phyloP scores from a whole-genome alignment of 2,888 invertebrate species.

The Carcina quercana region DNA sequence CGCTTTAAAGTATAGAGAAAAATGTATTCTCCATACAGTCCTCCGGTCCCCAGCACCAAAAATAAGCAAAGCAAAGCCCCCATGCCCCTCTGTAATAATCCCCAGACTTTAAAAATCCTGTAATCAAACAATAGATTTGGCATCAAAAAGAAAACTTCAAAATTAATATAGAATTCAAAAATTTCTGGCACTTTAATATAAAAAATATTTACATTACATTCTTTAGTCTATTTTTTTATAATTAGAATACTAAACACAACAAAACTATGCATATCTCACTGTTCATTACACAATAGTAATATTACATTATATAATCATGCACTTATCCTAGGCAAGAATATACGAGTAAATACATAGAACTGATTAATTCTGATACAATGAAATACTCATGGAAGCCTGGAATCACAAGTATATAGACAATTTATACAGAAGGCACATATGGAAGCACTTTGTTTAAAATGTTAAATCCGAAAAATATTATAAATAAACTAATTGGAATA shows the following conservation, averaged over 20 bases:
- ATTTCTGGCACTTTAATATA: conserved; percentile 63
- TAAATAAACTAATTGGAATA: background rate
- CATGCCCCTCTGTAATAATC: too few species aligned
- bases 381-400: conserved; percentile 30
- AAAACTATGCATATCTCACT: conserved; percentile 37
- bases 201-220: conserved; percentile 53
- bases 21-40: too few species aligned
- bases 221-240: conserved; percentile 17
- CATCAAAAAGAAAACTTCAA: too few species aligned
- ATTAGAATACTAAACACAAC: conserved; percentile 27
- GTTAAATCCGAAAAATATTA: background rate
- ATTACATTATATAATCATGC: conserved; percentile 18
- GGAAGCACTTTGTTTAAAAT: background rate
- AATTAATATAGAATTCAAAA: conserved; percentile 29
- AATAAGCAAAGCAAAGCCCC: too few species aligned
- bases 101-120: too few species aligned
- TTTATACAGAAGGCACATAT: background rate
- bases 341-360: too few species aligned
- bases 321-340: conserved; percentile 32
- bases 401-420: conserved; percentile 12
- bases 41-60: too few species aligned
- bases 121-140: too few species aligned
- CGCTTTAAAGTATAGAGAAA: too few species aligned
- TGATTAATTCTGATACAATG: conserved; percentile 10
- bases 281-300: conserved; percentile 26